Percentiles rank a stretch among this genome's conserved stretches.
Evolutionary conservation across 92 coral and sea anemone species (phyloP).

Genomic region (Bergia puertoricense): DNA sequence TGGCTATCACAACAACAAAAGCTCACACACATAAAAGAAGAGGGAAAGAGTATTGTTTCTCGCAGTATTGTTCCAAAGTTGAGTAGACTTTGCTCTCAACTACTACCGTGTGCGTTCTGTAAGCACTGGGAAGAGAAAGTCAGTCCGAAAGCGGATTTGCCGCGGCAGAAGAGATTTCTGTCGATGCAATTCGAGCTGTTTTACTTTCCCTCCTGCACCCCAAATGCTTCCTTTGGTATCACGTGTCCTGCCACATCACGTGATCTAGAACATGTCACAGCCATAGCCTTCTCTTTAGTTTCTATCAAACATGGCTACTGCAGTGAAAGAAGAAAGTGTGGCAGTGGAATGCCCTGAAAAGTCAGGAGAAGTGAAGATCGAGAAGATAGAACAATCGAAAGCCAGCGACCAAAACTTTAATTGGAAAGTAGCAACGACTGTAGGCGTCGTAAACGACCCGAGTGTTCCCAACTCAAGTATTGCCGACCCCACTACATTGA

Average conservation of each 20-base stretch:
- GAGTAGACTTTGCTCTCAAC: conserved; percentile 54
- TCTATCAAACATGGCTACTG: conserved; percentile 87
- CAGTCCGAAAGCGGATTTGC: conserved; percentile 5
- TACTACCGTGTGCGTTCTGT: conserved; percentile 66
- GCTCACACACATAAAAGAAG: conserved; percentile 61
- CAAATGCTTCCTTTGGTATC: conserved; percentile 70
- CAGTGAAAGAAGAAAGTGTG: conserved; percentile 71
- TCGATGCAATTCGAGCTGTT: conserved; percentile 17
- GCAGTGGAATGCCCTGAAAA: conserved; percentile 80
- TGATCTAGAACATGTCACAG: conserved; percentile 81
- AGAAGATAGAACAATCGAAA: conserved; percentile 85
- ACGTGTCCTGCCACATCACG: conserved; percentile 76
- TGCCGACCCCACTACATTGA: conserved; percentile 66
- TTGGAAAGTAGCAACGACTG: conserved; percentile 85
- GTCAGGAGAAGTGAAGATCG: conserved; percentile 95
- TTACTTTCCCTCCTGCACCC: conserved; percentile 29
- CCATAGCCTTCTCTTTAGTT: conserved; percentile 68
- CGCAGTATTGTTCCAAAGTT: conserved; percentile 69
- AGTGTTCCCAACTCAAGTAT: conserved; percentile 53
- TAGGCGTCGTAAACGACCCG: conserved; percentile 72
- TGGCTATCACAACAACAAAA: conserved; percentile 76
- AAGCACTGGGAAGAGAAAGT: conserved; percentile 30
- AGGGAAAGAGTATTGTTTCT: conserved; percentile 70
- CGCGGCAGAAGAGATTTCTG: conserved; percentile 12
- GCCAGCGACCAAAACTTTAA: conserved; percentile 90